Base-by-base conservation (phyloP, 2,113 vertebrate genomes). In the Neoarius graeffei region DNA sequence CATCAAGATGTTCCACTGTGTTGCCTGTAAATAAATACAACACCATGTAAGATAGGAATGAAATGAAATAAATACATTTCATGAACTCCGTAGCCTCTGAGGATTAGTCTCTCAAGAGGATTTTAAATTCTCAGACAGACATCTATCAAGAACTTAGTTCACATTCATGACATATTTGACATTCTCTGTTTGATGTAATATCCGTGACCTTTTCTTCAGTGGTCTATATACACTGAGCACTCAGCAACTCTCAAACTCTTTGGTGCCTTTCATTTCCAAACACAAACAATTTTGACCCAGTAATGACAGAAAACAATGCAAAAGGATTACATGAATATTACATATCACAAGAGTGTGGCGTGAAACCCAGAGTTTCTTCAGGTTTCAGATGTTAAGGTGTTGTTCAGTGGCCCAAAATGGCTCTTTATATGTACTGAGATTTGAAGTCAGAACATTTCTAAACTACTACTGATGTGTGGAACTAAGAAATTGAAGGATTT, bases 81-180 rank as follows among this genome's bases (percentile, higher is more conserved):
- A 85, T 52, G 74, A 85, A 84, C n/a, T 25, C 71, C 59, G 35
- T 77, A 50, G 71, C 13, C 50, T 42, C n/a, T 81, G 69, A 69
- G 85, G 85, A 81, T 86, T 81, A 81, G 15, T 50, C 64, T 57
- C 79, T 86, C 62, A 79, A 5, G 50, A 56, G 81, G 56, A 74
- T 83, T 81, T 81, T 20, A 83, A 82, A 84, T 83, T 86, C 80
- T 86, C 71, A 89, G 80, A 86, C 69, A 85, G 23, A 30, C 54
- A 60, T 77, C 67, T 85, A 64, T 59, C 62, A 50, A 69, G 87
- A 66, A 84, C 62, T 50, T 88, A 57, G 54, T 71, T 60, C 62
- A 79, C 62, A 69, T 88, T 81, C 62, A 48, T 50, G 50, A 48
- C 83, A 60, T 82, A 62, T 59, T 80, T 56, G 14, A 35, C 50